Conservation (phyloP, 2,113 vertebrate genomes). For the Bubo scandiacus region DNA sequence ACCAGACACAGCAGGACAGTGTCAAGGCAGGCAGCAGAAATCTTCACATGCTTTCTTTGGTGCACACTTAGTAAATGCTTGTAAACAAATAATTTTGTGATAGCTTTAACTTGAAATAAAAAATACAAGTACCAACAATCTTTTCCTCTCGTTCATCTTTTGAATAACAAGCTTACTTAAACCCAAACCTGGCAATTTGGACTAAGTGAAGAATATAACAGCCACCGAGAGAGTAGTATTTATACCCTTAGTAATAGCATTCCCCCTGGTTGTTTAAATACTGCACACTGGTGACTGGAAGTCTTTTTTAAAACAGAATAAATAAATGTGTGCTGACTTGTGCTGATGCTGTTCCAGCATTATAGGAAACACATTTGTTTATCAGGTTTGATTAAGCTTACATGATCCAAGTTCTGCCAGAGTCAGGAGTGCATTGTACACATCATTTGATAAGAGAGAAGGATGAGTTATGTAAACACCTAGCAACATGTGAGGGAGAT, state of each 20-base stretch:
- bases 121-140: not conserved
- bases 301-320: constrained; percentile 14
- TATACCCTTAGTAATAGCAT: not conserved
- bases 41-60: not conserved
- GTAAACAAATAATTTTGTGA: not conserved
- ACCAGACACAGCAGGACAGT: not conserved
- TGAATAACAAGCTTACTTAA: not conserved
- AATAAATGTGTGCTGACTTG: constrained; percentile 13
- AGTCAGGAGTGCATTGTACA: constrained; percentile 59
- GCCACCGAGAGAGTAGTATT: not conserved
- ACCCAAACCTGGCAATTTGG: not conserved
- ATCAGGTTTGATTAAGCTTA: constrained; percentile 43
- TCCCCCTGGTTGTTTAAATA: not conserved
- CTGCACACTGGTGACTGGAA: not conserved
- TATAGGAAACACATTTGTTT: constrained; percentile 56
- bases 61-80: not conserved
- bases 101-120: not conserved
- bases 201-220: not conserved
- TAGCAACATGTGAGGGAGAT: constrained; percentile 62
- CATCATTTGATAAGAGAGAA: constrained; percentile 57
- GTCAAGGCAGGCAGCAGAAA: not conserved
- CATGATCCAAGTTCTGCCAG: constrained; percentile 11
- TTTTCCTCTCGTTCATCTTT: not conserved
- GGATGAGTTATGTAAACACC: constrained; percentile 65
- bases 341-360: not conserved